Evolutionary conservation across 2,797 vertebrate genomes (phyloP).

Genomic region (Coccyzus lansbergi): DNA sequence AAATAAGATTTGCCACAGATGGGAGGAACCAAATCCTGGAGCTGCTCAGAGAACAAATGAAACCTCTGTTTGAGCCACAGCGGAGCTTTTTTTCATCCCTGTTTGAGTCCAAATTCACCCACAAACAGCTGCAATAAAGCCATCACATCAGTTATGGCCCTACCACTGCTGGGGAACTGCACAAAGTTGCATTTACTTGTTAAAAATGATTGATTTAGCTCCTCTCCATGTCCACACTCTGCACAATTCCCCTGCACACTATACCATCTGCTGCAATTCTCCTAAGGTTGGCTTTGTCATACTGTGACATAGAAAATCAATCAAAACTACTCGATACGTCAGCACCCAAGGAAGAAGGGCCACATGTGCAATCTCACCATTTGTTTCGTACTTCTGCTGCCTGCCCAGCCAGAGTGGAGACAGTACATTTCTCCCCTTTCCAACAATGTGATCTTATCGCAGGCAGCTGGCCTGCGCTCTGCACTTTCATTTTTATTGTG

Average conservation of each 20-base stretch:
- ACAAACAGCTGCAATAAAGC: constrained; percentile 62
- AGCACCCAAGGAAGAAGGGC: background rate
- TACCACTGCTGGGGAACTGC: background rate
- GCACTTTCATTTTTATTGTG: constrained; percentile 46
- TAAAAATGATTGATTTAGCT: constrained; percentile 35
- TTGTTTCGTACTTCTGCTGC: background rate
- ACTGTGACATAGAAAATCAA: constrained; percentile 26
- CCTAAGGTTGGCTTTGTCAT: background rate
- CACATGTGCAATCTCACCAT: background rate
- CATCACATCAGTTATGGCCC: constrained; percentile 36
- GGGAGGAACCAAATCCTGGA: background rate
- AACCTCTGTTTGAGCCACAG: constrained; percentile 26
- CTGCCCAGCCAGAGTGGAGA: constrained; percentile 5
- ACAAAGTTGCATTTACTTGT: constrained; percentile 45
- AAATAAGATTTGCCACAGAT: constrained; percentile 67
- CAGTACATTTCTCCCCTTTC: constrained; percentile 20
- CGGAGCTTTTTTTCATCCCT: background rate
- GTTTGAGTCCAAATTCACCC: background rate
- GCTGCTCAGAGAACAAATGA: constrained; percentile 31
- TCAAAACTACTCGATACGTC: background rate
- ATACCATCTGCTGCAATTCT: constrained; percentile 9
- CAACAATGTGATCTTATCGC: constrained; percentile 63
- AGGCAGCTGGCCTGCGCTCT: constrained; percentile 8
- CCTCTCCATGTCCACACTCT: fast-evolving
- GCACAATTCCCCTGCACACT: background rate